These are phyloP conservation scores for Spheniscus humboldti DNA, from an alignment of 2,797 vertebrate genomes.

Conservation along the genomic window DNA sequence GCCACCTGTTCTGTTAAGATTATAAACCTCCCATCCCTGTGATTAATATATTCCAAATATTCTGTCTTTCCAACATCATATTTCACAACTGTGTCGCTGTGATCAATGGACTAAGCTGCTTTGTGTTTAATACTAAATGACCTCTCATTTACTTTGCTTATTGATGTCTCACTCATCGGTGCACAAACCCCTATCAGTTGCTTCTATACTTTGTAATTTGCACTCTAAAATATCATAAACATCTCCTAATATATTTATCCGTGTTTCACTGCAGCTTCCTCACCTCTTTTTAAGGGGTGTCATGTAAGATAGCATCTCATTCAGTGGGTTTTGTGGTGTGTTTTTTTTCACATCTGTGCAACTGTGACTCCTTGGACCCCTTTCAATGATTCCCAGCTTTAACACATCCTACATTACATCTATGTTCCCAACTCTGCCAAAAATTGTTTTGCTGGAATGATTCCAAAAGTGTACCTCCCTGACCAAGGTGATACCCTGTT, in stretches of 20 bases:
- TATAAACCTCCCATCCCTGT: background rate
- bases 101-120: background rate
- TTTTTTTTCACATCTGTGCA: background rate
- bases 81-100: background rate
- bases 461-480: background rate
- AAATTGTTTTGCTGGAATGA: background rate
- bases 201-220: background rate
- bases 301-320: background rate
- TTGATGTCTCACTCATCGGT: background rate
- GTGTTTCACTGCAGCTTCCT: background rate
- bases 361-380: background rate
- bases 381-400: background rate
- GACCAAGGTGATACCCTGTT: background rate
- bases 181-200: background rate
- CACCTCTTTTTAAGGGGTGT: background rate
- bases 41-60: background rate
- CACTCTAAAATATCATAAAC: background rate
- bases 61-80: background rate
- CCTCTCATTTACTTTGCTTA: background rate
- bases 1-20: background rate
- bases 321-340: background rate
- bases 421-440: background rate
- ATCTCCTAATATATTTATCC: background rate
- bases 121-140: background rate
- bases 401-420: background rate